Percentiles rank a stretch among this genome's conserved stretches.
Conservation (phyloP, 2,888 invertebrate genomes). For the Pheosia tremula region DNA sequence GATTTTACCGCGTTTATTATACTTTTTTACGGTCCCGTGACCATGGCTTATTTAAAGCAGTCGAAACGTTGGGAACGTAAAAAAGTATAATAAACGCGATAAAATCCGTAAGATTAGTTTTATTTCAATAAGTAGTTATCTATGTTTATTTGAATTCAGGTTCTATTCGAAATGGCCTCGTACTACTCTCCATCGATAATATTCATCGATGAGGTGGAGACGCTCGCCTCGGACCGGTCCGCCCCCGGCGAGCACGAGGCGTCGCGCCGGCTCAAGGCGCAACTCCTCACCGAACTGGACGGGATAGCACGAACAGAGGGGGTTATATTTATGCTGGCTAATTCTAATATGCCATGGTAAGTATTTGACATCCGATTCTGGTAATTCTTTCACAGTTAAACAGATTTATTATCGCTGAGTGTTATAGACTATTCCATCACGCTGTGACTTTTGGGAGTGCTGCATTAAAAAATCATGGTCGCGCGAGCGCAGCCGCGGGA, state of each 20-base stretch:
- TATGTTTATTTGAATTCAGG: conserved; percentile 66
- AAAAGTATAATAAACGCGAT: no score
- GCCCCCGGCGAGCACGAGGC: conserved; percentile 92
- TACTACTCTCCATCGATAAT: conserved; percentile 95
- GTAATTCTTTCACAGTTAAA: no score
- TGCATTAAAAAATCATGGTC: no score
- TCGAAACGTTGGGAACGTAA: no score
- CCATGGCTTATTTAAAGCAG: no score
- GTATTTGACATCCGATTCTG: not conserved
- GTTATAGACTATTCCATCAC: no score
- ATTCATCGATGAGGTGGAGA: conserved; percentile 97
- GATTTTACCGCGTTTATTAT: no score
- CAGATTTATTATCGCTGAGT: no score
- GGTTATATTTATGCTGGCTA: conserved; percentile 91
- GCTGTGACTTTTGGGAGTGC: no score
- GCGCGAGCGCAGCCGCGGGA: no score
- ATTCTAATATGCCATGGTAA: conserved; percentile 96
- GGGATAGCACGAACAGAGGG: conserved; percentile 87
- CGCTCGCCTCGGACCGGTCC: conserved; percentile 88
- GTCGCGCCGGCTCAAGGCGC: conserved; percentile 94
- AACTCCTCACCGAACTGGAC: conserved; percentile 94
- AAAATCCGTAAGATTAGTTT: no score
- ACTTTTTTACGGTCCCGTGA: no score
- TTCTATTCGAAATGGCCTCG: conserved; percentile 94
- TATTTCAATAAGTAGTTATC: not conserved